A percentile compares a stretch with the other conserved stretches of the same genome.
Evolutionary conservation across 2,888 invertebrate species (phyloP).

Genomic region (Biston stratarius): DNA sequence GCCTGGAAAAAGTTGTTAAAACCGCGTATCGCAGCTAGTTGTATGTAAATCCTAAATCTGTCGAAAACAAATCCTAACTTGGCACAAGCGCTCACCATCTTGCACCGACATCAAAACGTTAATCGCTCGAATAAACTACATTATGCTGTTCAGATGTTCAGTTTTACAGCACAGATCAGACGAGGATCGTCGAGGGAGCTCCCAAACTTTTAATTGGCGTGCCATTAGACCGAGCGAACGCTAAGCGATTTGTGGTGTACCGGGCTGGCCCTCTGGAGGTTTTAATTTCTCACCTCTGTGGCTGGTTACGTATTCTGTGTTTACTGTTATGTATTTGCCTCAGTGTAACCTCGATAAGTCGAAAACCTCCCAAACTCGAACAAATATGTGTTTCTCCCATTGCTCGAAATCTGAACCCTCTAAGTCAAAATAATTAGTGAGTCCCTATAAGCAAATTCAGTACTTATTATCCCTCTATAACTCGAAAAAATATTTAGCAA

Average conservation of each 20-base stretch:
- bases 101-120: conserved; percentile 77
- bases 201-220: conserved; percentile 86
- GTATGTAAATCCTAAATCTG: conserved; percentile 1
- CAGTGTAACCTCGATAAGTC: background rate
- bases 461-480: too few species aligned
- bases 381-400: too few species aligned
- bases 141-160: conserved; percentile 79
- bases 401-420: too few species aligned
- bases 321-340: conserved; percentile 16
- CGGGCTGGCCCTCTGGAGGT: conserved; percentile 76
- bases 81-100: conserved; percentile 51
- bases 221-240: conserved; percentile 84
- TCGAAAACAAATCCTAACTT: conserved; percentile 27
- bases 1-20: too few species aligned
- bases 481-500: too few species aligned
- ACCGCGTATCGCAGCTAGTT: background rate
- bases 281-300: conserved; percentile 78
- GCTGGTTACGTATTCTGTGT: conserved; percentile 49
- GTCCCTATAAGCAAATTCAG: too few species aligned
- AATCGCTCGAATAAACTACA: conserved; percentile 79
- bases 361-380: too few species aligned
- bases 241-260: conserved; percentile 87
- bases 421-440: too few species aligned
- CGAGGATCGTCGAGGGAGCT: conserved; percentile 73
- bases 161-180: conserved; percentile 79